Base-by-base conservation (phyloP, 2,888 invertebrate species). In the Fragum sueziense region DNA sequence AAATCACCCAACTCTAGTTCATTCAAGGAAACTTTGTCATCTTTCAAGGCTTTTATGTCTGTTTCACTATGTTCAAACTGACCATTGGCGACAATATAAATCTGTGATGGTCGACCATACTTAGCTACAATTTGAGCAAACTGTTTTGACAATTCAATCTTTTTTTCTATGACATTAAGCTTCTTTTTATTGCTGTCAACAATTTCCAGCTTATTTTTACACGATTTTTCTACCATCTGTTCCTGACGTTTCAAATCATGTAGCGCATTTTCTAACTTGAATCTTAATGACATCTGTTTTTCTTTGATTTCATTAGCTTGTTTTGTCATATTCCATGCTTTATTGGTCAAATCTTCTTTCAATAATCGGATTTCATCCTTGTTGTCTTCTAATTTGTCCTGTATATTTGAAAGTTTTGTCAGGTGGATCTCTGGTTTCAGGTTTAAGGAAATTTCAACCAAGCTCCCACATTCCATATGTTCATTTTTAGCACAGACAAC, bases 401-500 rank as follows among this genome's bases (percentile, higher is more conserved):
- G 20, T 2, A 34, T 62, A n/a, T 62, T n/a, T 1, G 33, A 29
- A 7, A 62, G 29, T 2, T 33, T 34, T 6, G 62, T 34, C 14
- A 29, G 20, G 9, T 33, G 1, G 6, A 22, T n/a, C 14, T 33
- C 34, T 9, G 31, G 20, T 4, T 6, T 17, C 0, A 34, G 0
- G 34, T 33, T 62, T n/a, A 33, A 29, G 9, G 29, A 22, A n/a
- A 69, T 51, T 31, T 69, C 69, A 25, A 29, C 22, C 17, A 70
- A 31, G 11, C 11, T 14, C 34, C 14, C 22, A 31, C 76, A 76
- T 47, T 76, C 68, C 29, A 69, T 54, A 47, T 76, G 76, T 17
- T 33, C 29, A 41, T 47, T 52, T 20, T 37, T 71, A 25, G 57
- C 51, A 33, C 76, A 76, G 37, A 47, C 33, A 0, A 71, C 47